A percentile compares a stretch with the other conserved stretches of the same genome.
Conservation (phyloP, 2,113 vertebrate genomes). For the Silurus asotus region DNA sequence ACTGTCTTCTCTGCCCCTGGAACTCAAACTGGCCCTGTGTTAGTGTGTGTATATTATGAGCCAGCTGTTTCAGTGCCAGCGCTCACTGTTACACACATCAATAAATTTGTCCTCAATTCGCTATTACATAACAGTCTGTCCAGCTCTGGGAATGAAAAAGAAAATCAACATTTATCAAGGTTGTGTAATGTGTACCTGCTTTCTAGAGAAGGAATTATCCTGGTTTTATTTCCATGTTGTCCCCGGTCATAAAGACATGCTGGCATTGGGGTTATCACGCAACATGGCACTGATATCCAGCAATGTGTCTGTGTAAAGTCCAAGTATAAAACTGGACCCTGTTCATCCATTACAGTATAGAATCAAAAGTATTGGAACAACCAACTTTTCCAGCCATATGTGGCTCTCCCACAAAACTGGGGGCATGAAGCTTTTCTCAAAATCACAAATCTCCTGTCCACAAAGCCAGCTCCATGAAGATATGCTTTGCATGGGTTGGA, state of each 20-base stretch:
- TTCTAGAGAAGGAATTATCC: conserved; percentile 31
- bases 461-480: too few relatives aligned
- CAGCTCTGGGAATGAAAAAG: neutral
- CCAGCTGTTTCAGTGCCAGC: neutral
- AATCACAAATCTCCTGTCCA: too few relatives aligned
- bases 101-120: neutral
- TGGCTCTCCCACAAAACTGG: too few relatives aligned
- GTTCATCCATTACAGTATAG: too few relatives aligned
- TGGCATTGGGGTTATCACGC: neutral
- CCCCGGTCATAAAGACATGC: conserved; percentile 19
- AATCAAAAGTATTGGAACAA: too few relatives aligned
- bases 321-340: neutral
- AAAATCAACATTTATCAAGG: neutral
- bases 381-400: too few relatives aligned
- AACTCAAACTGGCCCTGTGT: neutral
- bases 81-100: neutral
- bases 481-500: too few relatives aligned
- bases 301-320: conserved; percentile 16
- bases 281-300: neutral
- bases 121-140: conserved; percentile 27
- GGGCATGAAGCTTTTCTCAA: too few relatives aligned
- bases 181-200: conserved; percentile 31
- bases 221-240: conserved; percentile 17
- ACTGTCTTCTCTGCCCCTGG: neutral
- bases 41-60: neutral